phyloP scores from a whole-genome alignment of 2,797 vertebrate genomes.

The Delichon dasypus region DNA sequence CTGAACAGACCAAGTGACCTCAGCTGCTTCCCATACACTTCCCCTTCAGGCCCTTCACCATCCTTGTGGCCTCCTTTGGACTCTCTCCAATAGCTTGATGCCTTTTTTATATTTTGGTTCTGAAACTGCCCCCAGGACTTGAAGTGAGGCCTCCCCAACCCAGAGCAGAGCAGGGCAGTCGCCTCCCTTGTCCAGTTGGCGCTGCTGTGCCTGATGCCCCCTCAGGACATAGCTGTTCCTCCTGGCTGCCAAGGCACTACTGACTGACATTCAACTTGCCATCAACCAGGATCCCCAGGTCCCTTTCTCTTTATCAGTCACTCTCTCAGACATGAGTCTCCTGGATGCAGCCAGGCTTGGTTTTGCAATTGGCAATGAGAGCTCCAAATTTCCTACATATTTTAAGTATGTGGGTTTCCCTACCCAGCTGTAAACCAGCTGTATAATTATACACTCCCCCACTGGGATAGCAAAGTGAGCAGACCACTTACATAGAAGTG shows the following conservation, averaged over 20 bases:
- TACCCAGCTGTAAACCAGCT: no score
- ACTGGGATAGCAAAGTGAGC: neutral
- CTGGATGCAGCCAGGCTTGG: neutral
- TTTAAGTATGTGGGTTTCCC: neutral
- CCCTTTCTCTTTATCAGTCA: neutral
- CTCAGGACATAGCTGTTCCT: neutral
- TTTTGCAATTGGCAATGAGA: neutral
- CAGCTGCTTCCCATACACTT: neutral
- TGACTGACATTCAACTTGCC: neutral
- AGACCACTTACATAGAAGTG: neutral
- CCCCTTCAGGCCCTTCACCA: neutral
- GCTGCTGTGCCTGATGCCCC: neutral
- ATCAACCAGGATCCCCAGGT: fast-evolving
- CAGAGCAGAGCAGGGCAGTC: neutral
- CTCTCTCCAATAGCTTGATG: neutral
- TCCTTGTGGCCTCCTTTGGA: neutral
- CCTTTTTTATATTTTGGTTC: neutral
- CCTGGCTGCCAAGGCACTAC: neutral
- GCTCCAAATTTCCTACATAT: neutral
- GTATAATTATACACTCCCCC: neutral
- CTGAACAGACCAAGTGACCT: neutral
- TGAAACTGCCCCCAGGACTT: neutral
- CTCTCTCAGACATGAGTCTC: neutral
- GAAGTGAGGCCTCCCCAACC: neutral
- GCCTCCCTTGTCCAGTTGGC: fast-evolving